Percentiles rank a stretch among this genome's conserved stretches.
Conservation (phyloP, 1,140 invertebrate genomes). For the Drosophila pectinifera region DNA sequence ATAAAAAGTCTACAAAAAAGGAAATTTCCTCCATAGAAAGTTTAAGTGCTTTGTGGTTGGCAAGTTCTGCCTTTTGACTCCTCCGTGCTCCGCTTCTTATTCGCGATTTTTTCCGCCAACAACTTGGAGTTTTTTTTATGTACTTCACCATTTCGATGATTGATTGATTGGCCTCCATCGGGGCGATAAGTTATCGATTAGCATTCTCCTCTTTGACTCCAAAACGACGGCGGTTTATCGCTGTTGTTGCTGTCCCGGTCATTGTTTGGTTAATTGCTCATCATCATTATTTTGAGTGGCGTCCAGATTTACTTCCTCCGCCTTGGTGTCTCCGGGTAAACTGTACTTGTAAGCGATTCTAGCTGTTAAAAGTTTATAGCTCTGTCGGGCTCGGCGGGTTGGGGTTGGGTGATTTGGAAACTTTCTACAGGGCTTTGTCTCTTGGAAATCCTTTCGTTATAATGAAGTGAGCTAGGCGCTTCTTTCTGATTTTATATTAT, state of each 20-base stretch:
- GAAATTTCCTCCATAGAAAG: conserved; percentile 67
- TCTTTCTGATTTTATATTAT: no score
- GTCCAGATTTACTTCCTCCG: conserved; percentile 17
- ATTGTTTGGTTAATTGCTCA: conserved; percentile 61
- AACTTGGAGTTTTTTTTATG: conserved; percentile 37
- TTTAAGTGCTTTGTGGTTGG: conserved; percentile 77
- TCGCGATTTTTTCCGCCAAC: conserved; percentile 21
- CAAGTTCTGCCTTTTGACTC: conserved; percentile 45
- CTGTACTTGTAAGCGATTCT: conserved; percentile 20
- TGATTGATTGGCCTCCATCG: conserved; percentile 67
- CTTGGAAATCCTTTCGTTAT: no score
- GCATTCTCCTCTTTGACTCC: conserved; percentile 37
- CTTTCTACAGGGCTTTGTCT: background rate
- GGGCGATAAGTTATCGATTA: conserved; percentile 76
- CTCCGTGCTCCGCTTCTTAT: conserved; percentile 14
- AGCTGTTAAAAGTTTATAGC: conserved; percentile 21
- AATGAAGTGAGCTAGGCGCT: no score
- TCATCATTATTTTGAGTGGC: conserved; percentile 34
- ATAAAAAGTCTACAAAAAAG: conserved; percentile 1
- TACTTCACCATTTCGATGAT: conserved; percentile 41
- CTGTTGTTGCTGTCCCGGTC: background rate
- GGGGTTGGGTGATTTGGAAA: background rate
- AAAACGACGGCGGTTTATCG: conserved; percentile 6
- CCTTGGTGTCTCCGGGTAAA: background rate
- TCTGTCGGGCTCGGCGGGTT: background rate